Evolutionary conservation across 1,140 invertebrate species (phyloP).

Genomic region (Archivesica marissinica): DNA sequence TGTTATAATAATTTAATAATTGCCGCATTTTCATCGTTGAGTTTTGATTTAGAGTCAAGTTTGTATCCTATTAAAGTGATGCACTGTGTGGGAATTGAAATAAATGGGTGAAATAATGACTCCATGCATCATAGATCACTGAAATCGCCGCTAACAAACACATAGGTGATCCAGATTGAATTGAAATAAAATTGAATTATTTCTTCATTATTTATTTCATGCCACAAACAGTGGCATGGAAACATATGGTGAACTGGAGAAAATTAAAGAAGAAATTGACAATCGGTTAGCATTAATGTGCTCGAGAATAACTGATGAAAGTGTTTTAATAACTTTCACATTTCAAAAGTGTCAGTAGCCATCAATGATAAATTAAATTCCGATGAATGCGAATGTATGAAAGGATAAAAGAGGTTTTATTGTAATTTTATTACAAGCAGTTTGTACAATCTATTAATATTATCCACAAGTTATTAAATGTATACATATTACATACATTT

Average conservation of each 20-base stretch:
- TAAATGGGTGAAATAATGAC: constrained; percentile 10
- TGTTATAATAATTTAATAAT: constrained; percentile 46
- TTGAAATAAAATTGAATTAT: background rate
- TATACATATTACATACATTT: too few species aligned
- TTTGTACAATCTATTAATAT: constrained; percentile 17
- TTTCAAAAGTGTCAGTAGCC: constrained; percentile 14
- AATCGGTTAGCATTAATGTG: constrained; percentile 3
- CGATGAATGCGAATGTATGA: background rate
- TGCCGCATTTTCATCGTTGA: constrained; percentile 38
- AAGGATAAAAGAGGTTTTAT: constrained; percentile 18
- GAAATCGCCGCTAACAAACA: background rate
- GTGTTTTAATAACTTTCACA: constrained; percentile 17
- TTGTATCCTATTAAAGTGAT: background rate
- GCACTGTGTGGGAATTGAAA: constrained; percentile 54
- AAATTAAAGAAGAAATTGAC: background rate
- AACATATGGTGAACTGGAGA: background rate
- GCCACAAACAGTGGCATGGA: background rate
- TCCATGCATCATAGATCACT: constrained; percentile 39
- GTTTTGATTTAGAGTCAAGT: constrained; percentile 18
- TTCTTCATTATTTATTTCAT: background rate
- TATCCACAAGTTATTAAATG: constrained; percentile 13
- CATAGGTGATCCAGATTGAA: background rate
- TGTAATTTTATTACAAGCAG: background rate
- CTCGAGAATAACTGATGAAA: background rate
- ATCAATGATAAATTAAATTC: constrained; percentile 24